Base-by-base conservation (phyloP, 2,888 invertebrate genomes). In the Pollenia griseotomentosa region DNA sequence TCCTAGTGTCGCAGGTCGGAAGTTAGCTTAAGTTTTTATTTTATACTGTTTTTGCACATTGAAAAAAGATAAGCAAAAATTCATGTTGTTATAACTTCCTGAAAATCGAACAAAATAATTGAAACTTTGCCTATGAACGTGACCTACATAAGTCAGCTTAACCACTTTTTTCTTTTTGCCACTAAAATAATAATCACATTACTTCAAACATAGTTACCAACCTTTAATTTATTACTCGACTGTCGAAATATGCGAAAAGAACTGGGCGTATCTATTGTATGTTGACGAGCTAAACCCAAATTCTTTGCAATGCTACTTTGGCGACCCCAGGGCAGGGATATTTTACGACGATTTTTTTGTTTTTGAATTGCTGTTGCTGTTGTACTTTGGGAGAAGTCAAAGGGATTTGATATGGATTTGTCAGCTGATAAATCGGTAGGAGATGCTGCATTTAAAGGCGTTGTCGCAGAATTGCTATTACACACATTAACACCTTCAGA, bases 221-320 rank as follows among this genome's bases (percentile, higher is more conserved):
- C 95, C 93, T 93, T 93, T 77, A 92, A 91, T 91, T 92, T 93
- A 89, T 91, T 93, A 71, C 93, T 94, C 89, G 93, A 90, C 94
- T 95, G 94, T 88, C 95, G 96, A 92, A 97, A 95, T 90, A 97
- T 96, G 91, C 97, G 96, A 94, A 97, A 97, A 87, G 97, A 97
- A 93, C 97, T 95, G 91, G 97, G 97, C 89, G 97, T 97, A 94
- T 97, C 97, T 94, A 98, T 97, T 94, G 97, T 97, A 93, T 97
- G 97, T 93, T 97, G 97, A 80, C 97, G 95, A 86, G 97, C 95
- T 82, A 97, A 95, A 81, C 95, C 95, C 88, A 96, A 96, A 93
- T 96, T 97, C 90, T 95, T 95, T 91, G 95, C 95, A 90, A 96
- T 95, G 86, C 97, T 97, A 90, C 96, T 96, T 94, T 97, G 97